Conservation (phyloP, 2,113 vertebrate species). For the Actinemys pallida region DNA sequence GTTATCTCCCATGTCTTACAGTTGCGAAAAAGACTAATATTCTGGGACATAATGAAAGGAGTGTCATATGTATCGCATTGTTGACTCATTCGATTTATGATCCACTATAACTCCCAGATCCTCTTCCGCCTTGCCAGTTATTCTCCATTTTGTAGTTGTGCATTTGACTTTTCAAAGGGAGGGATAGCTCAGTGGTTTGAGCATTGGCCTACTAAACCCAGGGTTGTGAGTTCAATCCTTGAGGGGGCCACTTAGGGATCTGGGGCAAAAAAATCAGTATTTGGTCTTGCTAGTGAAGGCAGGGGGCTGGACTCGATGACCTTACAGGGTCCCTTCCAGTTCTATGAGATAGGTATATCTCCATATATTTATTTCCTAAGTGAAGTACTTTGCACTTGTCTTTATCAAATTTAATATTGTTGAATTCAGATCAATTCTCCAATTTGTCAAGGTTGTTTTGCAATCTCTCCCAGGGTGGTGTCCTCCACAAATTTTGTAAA, state of each 20-base stretch:
- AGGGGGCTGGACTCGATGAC: too few species aligned
- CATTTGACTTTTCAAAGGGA: not conserved
- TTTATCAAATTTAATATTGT: not conserved
- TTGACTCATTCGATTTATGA: not conserved
- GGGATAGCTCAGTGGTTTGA: too few species aligned
- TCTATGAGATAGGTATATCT: too few species aligned
- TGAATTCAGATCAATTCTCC: not conserved
- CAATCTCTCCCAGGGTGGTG: not conserved
- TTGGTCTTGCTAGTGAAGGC: too few species aligned
- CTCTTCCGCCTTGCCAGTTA: not conserved
- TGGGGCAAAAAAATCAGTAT: too few species aligned
- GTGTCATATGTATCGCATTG: not conserved
- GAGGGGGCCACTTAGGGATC: too few species aligned
- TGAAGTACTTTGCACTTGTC: not conserved
- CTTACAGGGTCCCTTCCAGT: too few species aligned
- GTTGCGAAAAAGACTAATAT: too few species aligned
- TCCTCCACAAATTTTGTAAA: not conserved
- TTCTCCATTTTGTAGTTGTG: not conserved
- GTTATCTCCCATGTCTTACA: not conserved
- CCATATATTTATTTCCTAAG: not conserved
- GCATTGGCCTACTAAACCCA: too few species aligned
- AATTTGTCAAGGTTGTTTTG: not conserved
- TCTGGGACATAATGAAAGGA: too few species aligned
- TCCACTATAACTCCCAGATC: not conserved
- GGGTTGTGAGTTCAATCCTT: too few species aligned